These are phyloP conservation scores for Bubo bubo DNA, from an alignment of 2,113 vertebrate genomes.

Conservation along the genomic window DNA sequence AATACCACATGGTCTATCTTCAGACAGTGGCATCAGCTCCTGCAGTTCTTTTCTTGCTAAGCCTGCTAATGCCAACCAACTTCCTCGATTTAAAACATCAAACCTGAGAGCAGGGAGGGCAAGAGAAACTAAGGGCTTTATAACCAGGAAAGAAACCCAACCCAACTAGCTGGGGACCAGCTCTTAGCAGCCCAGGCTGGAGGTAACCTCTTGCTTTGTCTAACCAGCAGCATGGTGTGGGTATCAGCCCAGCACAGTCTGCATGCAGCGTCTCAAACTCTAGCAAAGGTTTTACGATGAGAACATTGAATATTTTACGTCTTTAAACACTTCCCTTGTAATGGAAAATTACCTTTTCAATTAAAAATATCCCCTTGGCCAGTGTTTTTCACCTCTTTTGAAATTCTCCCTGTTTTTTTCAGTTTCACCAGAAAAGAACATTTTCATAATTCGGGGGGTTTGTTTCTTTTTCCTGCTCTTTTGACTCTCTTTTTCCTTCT, in stretches of 20 bases:
- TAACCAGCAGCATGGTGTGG: fast-evolving
- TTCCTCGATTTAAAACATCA: not conserved
- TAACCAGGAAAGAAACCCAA: not conserved
- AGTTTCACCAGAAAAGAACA: not conserved
- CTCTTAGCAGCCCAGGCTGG: not conserved
- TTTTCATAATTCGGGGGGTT: not conserved
- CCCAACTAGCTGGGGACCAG: not conserved
- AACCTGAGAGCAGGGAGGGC: not conserved
- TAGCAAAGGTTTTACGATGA: not conserved
- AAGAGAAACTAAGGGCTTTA: not conserved
- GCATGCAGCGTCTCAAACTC: not conserved
- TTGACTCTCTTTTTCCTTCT: not conserved
- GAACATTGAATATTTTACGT: not conserved
- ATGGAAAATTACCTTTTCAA: not conserved
- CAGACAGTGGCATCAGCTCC: not conserved
- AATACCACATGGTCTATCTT: not conserved
- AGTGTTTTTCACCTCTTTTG: not conserved
- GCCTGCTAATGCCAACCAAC: not conserved
- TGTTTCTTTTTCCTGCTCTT: not conserved
- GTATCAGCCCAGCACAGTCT: not conserved
- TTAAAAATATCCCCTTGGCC: not conserved
- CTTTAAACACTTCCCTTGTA: not conserved
- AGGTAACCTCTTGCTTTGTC: not conserved
- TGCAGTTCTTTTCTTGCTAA: not conserved
- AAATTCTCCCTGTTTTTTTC: not conserved